Evolutionary conservation across 2,113 vertebrate species (phyloP).

Genomic region (Strix aluco): DNA sequence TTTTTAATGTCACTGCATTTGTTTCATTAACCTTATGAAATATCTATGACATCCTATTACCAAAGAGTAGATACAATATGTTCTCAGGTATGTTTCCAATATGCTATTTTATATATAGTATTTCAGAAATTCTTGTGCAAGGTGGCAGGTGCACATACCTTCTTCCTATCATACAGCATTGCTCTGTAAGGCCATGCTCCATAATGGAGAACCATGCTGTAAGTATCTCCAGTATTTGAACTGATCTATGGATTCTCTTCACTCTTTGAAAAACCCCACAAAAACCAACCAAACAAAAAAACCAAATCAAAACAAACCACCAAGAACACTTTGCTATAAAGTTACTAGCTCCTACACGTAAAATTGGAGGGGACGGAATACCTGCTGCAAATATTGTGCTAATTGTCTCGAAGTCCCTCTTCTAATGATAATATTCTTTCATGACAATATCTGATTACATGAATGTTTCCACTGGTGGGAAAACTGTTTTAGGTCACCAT

Average conservation of each 20-base stretch:
- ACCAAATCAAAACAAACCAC: neutral
- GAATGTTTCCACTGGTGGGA: neutral
- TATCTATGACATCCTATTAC: neutral
- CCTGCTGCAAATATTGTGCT: neutral
- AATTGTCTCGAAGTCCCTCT: neutral
- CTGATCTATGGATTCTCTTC: neutral
- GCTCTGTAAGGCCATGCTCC: neutral
- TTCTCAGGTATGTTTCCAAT: neutral
- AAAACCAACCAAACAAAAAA: neutral
- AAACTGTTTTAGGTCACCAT: neutral
- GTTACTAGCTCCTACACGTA: neutral
- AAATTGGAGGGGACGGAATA: neutral
- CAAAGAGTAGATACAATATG: neutral
- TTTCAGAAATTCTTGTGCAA: neutral
- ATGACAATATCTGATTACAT: neutral
- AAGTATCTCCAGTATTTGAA: neutral
- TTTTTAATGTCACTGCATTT: neutral
- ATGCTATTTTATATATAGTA: neutral
- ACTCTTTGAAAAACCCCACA: neutral
- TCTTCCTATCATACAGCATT: neutral
- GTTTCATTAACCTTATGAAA: neutral
- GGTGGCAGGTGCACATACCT: neutral
- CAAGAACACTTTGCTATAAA: neutral
- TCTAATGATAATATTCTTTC: neutral
- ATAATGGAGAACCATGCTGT: neutral